Evolutionary conservation across 2,888 invertebrate species (phyloP).

Genomic region (Chrysina gloriosa): DNA sequence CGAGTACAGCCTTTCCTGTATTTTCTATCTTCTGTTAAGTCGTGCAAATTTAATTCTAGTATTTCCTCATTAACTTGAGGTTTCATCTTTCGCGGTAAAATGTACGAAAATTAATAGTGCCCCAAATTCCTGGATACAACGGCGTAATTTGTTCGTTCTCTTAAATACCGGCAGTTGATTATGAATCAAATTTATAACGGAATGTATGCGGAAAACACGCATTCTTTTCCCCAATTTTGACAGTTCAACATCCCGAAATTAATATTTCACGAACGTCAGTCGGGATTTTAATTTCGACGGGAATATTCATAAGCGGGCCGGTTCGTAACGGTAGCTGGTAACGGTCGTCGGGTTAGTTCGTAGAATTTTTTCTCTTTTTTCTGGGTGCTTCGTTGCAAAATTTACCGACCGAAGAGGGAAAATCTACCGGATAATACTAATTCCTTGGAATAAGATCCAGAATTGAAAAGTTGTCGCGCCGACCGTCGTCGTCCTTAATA

Average conservation of each 20-base stretch:
- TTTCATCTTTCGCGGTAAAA: no score
- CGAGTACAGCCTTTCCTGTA: no score
- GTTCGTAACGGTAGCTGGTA: not conserved
- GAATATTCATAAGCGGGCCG: slow-evolving; percentile 26
- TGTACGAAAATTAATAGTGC: no score
- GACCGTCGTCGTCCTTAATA: slow-evolving; percentile 16
- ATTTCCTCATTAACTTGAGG: no score
- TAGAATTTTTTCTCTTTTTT: not conserved
- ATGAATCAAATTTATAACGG: slow-evolving; percentile 15
- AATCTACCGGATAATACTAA: slow-evolving; percentile 20
- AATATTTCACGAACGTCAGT: slow-evolving; percentile 20
- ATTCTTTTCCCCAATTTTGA: slow-evolving; percentile 21
- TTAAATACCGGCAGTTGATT: slow-evolving; percentile 12
- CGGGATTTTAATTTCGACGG: slow-evolving; percentile 19
- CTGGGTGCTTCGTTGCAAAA: not conserved
- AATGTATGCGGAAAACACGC: slow-evolving; percentile 22
- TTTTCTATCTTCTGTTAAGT: no score
- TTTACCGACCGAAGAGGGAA: slow-evolving; percentile 8
- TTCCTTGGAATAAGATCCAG: slow-evolving; percentile 24
- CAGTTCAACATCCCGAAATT: slow-evolving; percentile 19
- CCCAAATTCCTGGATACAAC: not conserved
- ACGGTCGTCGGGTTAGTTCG: not conserved
- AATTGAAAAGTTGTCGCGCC: slow-evolving; percentile 38
- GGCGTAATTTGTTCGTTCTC: slow-evolving; percentile 11
- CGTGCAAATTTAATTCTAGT: no score